Conservation (phyloP, 2,888 invertebrate genomes). For the Trichogramma evanescens region DNA sequence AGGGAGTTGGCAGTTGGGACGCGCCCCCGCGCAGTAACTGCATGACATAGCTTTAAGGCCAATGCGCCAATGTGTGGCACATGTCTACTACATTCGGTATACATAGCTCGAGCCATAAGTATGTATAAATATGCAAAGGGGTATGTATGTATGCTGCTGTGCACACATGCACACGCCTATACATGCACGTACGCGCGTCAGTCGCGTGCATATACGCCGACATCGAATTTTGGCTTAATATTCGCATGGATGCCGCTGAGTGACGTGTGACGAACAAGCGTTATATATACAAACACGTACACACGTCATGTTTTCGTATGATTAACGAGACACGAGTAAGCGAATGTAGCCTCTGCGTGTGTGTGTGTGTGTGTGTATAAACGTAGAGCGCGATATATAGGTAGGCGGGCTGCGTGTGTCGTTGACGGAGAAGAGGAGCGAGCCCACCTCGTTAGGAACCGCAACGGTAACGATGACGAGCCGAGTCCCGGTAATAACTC, state of each 20-base stretch:
- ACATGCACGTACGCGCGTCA: background rate
- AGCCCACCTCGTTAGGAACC: background rate
- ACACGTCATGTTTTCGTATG: slow-evolving; percentile 14
- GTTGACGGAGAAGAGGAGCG: background rate
- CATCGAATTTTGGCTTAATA: slow-evolving; percentile 4
- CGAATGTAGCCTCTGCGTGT: background rate
- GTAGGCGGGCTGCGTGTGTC: background rate
- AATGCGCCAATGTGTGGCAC: no score
- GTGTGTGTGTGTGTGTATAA: background rate
- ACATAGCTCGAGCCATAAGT: no score
- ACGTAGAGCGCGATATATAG: no score
- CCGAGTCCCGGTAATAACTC: no score
- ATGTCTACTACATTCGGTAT: no score
- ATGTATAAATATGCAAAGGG: no score
- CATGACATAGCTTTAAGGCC: no score
- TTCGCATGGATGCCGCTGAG: background rate
- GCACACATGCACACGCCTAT: background rate
- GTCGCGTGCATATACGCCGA: no score
- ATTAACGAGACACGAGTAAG: slow-evolving; percentile 13
- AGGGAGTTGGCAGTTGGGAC: no score
- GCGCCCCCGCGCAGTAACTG: no score
- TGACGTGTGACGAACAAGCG: slow-evolving; percentile 5
- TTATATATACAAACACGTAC: no score
- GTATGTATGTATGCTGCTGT: background rate
- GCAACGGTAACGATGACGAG: background rate